Percentiles rank a stretch among this genome's conserved stretches.
Conservation (phyloP, 2,113 vertebrate genomes). For the Nestor notabilis region DNA sequence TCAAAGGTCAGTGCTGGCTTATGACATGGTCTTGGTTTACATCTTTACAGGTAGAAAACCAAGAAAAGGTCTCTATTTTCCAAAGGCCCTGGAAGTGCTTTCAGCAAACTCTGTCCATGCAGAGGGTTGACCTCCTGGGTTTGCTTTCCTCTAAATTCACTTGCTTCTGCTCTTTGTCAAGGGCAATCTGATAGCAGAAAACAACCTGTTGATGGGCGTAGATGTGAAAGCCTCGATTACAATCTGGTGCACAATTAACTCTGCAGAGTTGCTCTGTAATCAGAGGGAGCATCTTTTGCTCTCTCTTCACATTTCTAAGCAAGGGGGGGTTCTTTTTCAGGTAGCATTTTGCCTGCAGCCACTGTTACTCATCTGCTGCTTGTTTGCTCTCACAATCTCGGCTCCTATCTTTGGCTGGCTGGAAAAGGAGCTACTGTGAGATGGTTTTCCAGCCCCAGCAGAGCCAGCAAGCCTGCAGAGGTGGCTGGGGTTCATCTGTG, state of each 20-base stretch:
- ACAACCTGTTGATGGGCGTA: not conserved
- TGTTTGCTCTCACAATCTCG: slow-evolving; percentile 12
- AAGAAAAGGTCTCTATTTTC: not conserved
- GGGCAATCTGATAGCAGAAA: not conserved
- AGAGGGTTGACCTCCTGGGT: not conserved
- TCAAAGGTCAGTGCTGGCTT: not conserved
- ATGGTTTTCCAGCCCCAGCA: not conserved
- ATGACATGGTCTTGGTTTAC: not conserved
- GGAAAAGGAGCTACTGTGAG: not conserved
- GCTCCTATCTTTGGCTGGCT: not conserved
- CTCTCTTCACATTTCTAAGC: not conserved
- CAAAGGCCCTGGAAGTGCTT: not conserved
- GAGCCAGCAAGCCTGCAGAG: not conserved
- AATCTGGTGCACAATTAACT: slow-evolving; percentile 51
- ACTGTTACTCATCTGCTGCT: not conserved
- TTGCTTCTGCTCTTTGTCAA: not conserved
- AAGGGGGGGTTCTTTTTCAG: not conserved
- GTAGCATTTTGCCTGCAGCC: not conserved
- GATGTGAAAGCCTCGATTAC: not conserved
- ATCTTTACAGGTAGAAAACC: not conserved
- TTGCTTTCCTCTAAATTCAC: not conserved
- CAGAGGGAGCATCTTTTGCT: not conserved
- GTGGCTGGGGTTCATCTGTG: not conserved
- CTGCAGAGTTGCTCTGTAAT: not conserved
- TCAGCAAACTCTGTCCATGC: not conserved